These are phyloP conservation scores for Pseudomyrmex cubaensis DNA, from an alignment of 1,140 invertebrate genomes.

Conservation along the genomic window DNA sequence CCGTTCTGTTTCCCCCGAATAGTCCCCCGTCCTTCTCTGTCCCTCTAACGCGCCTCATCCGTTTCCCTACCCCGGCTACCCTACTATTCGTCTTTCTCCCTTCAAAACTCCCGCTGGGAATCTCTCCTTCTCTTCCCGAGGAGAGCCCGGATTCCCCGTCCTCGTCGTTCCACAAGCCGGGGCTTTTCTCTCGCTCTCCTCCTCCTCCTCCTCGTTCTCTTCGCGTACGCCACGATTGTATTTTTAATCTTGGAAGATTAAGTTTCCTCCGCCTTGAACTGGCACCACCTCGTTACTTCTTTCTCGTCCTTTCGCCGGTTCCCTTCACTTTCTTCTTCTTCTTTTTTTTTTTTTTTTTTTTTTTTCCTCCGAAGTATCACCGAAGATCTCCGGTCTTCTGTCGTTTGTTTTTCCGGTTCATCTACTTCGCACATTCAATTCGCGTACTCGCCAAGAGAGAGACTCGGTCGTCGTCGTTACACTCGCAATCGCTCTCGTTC, in stretches of 20 bases:
- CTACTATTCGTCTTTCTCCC: conserved; percentile 25
- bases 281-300: conserved; percentile 32
- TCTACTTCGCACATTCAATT: background rate
- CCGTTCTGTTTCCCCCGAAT: conserved; percentile 15
- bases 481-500: conserved; percentile 15
- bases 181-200: conserved; percentile 29
- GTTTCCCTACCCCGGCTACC: conserved; percentile 8
- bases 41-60: conserved; percentile 25
- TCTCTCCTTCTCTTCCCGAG: conserved; percentile 7
- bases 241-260: conserved; percentile 50
- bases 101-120: conserved; percentile 33
- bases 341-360: background rate
- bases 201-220: background rate
- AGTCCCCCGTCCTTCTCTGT: conserved; percentile 25
- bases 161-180: background rate
- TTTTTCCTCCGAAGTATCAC: background rate
- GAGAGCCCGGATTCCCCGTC: conserved; percentile 20
- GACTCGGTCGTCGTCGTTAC: conserved; percentile 2
- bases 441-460: background rate
- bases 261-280: conserved; percentile 43
- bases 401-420: conserved; percentile 31
- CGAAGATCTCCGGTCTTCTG: background rate
- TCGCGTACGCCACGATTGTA: conserved; percentile 42
- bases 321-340: background rate
- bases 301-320: conserved; percentile 28